Percentiles rank a stretch among this genome's conserved stretches.
Conservation (phyloP, 2,113 vertebrate species). For the Poecilia latipinna region DNA sequence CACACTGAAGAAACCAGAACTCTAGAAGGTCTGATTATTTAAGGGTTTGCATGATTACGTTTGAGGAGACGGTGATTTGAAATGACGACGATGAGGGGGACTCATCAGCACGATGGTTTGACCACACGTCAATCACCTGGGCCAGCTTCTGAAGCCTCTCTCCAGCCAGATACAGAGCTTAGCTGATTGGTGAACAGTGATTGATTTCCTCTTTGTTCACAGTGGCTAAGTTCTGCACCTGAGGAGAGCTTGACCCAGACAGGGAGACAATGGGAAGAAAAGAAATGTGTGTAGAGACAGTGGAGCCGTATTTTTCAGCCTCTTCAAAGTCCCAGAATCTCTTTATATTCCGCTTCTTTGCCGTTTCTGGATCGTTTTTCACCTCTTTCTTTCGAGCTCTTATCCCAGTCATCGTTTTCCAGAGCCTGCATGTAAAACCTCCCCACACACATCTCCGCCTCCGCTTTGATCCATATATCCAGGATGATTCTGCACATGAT, state of each 20-base stretch:
- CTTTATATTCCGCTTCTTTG: slow-evolving; percentile 1
- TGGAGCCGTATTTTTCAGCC: slow-evolving; percentile 5
- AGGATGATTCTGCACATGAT: slow-evolving; percentile 32
- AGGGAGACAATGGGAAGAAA: slow-evolving; percentile 71
- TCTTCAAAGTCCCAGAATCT: slow-evolving; percentile 11
- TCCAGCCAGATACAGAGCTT: slow-evolving; percentile 98
- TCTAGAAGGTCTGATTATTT: slow-evolving; percentile 53
- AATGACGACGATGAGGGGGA: slow-evolving; percentile 30
- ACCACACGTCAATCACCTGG: neutral
- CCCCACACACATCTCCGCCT: slow-evolving; percentile 10
- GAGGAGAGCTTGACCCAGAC: slow-evolving; percentile 86
- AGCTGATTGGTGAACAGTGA: slow-evolving; percentile 99
- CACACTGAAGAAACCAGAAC: slow-evolving; percentile 31
- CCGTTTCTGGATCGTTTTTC: neutral
- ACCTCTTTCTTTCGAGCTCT: neutral
- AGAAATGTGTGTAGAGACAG: slow-evolving; percentile 13
- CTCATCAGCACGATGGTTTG: slow-evolving; percentile 11
- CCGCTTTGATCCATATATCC: slow-evolving; percentile 10
- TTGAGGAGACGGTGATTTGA: slow-evolving; percentile 46
- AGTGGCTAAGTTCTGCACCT: slow-evolving; percentile 99
- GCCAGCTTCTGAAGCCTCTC: slow-evolving; percentile 80
- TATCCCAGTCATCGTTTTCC: neutral
- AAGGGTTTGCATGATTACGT: slow-evolving; percentile 43
- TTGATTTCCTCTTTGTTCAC: slow-evolving; percentile 99
- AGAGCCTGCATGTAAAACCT: neutral